Evolutionary conservation across 2,888 invertebrate species (phyloP), one percentile per base, ranked within the genome.

Genomic region (Hipparchia sbordonii): DNA sequence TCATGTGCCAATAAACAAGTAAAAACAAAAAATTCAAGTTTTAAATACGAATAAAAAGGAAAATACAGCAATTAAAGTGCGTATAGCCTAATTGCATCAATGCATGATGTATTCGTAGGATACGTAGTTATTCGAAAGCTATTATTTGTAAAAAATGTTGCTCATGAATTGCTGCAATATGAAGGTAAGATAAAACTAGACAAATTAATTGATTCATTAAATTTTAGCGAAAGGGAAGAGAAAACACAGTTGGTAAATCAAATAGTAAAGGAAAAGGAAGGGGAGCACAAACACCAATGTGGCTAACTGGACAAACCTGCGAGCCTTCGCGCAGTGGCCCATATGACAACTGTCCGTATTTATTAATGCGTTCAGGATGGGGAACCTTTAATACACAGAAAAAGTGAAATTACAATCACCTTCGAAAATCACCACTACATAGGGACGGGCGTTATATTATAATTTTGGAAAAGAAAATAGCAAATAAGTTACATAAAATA

Each of bases 271-370:
- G 87, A 87, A 89, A 83, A 85, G 89, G 89, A 86, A 86, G 81
- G 89, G 93, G 89, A 87, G 82, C 85, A 93, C 92, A 92, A 93
- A 93, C 93, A 93, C 86, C 92, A 92, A 93, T 87, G 88, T 90
- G 90, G 91, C 91, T 84, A 83, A 84, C 87, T 87, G 92, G 93
- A 94, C 95, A 93, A 95, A 95, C 95, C 95, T 95, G 95, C 83
- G 95, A 95, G 93, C 94, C 95, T 92, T 95, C 95, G 94, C 95
- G 95, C 94, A 95, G 95, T 89, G 92, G 92, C 94, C 95, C 95
- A 95, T 95, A 95, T 94, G 95, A 94, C 93, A 95, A 95, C 95
- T 95, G 95, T 94, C 94, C 93, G 88, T 92, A 93, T 94, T 94
- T 94, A 94, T 91, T 93, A 85, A 94, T 91, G 92, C 94, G 93